Conservation (phyloP, 2,888 invertebrate species). For the Cataglyphis altisquamis region DNA sequence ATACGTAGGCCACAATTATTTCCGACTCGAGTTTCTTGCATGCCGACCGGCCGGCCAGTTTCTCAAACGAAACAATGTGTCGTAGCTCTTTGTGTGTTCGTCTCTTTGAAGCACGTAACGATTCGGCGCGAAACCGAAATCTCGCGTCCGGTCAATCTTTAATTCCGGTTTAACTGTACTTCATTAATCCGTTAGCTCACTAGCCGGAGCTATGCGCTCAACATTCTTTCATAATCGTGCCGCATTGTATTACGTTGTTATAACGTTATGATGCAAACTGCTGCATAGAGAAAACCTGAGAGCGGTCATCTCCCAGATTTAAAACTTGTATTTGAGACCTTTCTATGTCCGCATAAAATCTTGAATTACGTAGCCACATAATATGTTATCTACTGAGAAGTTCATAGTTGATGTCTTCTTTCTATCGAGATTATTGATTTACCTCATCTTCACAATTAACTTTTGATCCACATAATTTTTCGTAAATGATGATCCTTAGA, state of each 20-base stretch:
- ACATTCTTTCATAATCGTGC: conserved; percentile 44
- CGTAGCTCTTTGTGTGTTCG: not conserved
- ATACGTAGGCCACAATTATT: conserved; percentile 36
- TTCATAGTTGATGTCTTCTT: no score
- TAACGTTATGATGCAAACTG: not conserved
- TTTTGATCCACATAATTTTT: no score
- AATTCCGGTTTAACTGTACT: conserved; percentile 67
- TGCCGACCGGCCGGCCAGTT: not conserved
- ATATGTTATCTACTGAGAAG: no score
- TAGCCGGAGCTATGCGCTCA: conserved; percentile 27
- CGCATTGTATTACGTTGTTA: not conserved
- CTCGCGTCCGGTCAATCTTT: conserved; percentile 42
- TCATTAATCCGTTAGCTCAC: conserved; percentile 63
- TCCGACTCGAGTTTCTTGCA: conserved; percentile 42
- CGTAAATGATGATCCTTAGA: no score
- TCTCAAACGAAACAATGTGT: not conserved
- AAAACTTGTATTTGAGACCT: not conserved
- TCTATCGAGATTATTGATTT: no score
- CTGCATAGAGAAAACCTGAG: not conserved
- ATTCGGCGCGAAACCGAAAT: conserved; percentile 16
- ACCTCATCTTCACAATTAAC: no score
- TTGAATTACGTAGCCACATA: no score
- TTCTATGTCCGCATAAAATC: no score
- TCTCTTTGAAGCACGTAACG: not conserved
- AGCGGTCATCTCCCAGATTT: not conserved